These are phyloP conservation scores for Caenorhabditis becei DNA, from an alignment of 2,888 invertebrate species.

Conservation along the genomic window DNA sequence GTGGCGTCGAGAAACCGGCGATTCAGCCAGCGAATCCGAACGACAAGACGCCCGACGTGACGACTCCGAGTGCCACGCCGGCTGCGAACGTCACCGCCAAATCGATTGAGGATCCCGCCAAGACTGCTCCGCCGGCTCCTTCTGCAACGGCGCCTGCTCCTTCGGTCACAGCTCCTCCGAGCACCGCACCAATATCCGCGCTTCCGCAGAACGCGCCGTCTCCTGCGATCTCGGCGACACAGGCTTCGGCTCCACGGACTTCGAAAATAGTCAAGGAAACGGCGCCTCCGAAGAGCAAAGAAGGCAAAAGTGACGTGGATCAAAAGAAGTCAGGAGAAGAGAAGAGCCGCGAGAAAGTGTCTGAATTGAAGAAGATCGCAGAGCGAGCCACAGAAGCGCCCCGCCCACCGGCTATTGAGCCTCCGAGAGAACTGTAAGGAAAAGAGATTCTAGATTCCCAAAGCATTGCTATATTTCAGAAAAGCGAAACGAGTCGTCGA, in stretches of 20 bases:
- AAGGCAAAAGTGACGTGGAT: slow-evolving; percentile 6
- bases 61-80: too few relatives aligned
- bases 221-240: too few relatives aligned
- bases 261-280: too few relatives aligned
- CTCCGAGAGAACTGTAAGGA: slow-evolving; percentile 4
- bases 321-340: slow-evolving; percentile 8
- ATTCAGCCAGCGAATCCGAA: too few relatives aligned
- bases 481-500: slow-evolving; percentile 12
- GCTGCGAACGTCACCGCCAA: too few relatives aligned
- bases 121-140: too few relatives aligned
- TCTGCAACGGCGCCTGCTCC: too few relatives aligned
- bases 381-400: not conserved
- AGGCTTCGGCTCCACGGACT: not conserved
- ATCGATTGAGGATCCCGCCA: too few relatives aligned
- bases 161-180: too few relatives aligned
- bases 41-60: too few relatives aligned
- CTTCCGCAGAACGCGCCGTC: not conserved
- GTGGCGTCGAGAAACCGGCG: not conserved
- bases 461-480: slow-evolving; percentile 20
- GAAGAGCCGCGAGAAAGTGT: slow-evolving; percentile 10
- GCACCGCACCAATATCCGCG: too few relatives aligned
- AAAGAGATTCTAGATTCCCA: not conserved
- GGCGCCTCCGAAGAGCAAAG: not conserved
- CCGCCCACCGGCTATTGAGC: not conserved
- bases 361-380: slow-evolving; percentile 8